Base-by-base conservation (phyloP, 1,140 invertebrate genomes). In the Bombus breviceps region DNA sequence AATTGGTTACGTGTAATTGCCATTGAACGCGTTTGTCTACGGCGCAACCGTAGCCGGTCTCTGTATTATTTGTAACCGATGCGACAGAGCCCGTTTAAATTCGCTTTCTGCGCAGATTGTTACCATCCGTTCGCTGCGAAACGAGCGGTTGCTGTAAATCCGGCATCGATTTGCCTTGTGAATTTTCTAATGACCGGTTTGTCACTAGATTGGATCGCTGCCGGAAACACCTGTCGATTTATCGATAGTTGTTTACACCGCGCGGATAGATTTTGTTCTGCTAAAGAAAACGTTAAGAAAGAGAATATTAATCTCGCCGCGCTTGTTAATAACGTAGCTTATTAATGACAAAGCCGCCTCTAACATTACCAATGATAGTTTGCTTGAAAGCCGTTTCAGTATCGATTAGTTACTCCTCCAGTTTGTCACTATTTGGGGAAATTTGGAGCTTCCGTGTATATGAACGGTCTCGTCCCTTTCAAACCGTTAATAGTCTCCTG, bases 11-110 rank as follows among this genome's bases (percentile, higher is more conserved):
- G 62, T 25, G 82, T 83, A 83, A 83, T 83, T 76, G 64, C 81
- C n/a, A 37, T 6, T 41, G 68, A 41, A 81, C 79, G 39, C 64
- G 47, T 72, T 81, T 57, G 66, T 72, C 15, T 53, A 41, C 41
- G 39, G n/a, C 25, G 41, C 25, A 22, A 34, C n/a, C 62, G 25
- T 71, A n/a, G n/a, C 39, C 34, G 18, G 39, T 12, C 32, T 81
- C 81, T 75, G 53, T 79, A 87, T 86, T 75, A 85, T 75, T 77
- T 66, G 89, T 41, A 79, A 41, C 37, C 53, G 75, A 83, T 86
- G 68, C 64, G 22, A 66, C 64, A 59, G 22, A 43, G 34, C 41
- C 41, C 43, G 62, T 85, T 81, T 85, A 81, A 87, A 87, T 80
- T 87, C 41, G 62, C 64, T 87, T 80, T 32, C 53, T 37, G 18